Base-by-base conservation (phyloP, 2,113 vertebrate species). In the Probosciger aterrimus region DNA sequence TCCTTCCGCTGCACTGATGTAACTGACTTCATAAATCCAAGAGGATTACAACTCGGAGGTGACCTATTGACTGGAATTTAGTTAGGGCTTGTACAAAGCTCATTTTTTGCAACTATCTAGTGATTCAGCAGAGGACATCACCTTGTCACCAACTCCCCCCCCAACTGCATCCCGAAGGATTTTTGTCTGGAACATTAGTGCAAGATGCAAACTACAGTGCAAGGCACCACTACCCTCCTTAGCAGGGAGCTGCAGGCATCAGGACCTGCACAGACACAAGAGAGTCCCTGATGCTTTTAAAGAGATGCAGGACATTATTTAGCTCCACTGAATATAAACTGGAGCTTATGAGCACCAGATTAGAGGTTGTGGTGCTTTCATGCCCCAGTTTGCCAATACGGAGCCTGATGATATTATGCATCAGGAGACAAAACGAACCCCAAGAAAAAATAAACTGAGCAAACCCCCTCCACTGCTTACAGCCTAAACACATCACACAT, bases 71-170 rank as follows among this genome's bases (percentile, higher is more conserved):
- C 43, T 28, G 63, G 19, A 57, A 62, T 53, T 73, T 4, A 0
- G 18, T 28, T 4, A 31, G 49, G 1, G 41, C 27, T n/a, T 9
- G 43, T 6, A 43, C 14, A 44, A 67, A 64, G 44, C 18, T 37
- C 8, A 8, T 6, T 11, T 37, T 19, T 4, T 39, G 9, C 33
- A 19, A 24, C 37, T 4, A 1, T 2, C 35, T 3, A 35, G 47
- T 41, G 35, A 3, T 31, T 67, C 57, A 59, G 84, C 59, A 63
- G 7, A 22, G 73, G 63, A 31, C 37, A 25, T 8, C 35, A 20
- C 2, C 11, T 11, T 27, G 53, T 39, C 44, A n/a, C 53, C 65
- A 80, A 0, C 16, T 74, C 7, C 30, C 23, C 31, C 8, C 20
- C 17, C 17, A 65, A 9, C 12, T 11, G 70, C n/a, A 35, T 18